phyloP scores from a whole-genome alignment of 1,140 invertebrate species.

The Delia radicum region DNA sequence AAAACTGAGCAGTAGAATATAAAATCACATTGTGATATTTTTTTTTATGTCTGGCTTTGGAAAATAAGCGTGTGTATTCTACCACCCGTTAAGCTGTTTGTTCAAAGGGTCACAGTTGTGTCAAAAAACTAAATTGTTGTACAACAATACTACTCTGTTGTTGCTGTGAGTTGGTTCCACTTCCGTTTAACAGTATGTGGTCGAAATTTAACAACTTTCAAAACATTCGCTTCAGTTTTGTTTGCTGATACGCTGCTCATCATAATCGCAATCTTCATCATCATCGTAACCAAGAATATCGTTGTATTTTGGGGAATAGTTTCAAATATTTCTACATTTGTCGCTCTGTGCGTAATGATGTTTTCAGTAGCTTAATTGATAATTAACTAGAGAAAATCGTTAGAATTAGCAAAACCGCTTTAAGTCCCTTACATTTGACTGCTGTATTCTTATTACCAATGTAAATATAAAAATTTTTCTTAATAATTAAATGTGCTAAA shows the following conservation, averaged over 20 bases:
- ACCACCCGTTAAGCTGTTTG: constrained; percentile 20
- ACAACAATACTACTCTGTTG: not conserved
- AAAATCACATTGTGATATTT: not conserved
- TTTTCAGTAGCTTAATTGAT: no score
- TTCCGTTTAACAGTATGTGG: constrained; percentile 16
- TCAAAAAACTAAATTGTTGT: not conserved
- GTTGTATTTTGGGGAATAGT: no score
- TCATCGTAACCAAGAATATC: not conserved
- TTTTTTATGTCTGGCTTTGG: not conserved
- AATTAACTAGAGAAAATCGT: no score
- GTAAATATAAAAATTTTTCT: no score
- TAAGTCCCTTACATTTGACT: no score
- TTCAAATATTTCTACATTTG: no score
- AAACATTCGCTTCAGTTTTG: not conserved
- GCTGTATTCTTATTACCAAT: no score
- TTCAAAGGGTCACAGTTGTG: constrained; percentile 7
- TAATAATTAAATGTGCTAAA: no score
- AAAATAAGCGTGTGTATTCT: constrained; percentile 9
- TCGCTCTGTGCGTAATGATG: no score
- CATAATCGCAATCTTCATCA: not conserved
- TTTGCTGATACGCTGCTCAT: no score
- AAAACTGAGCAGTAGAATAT: not conserved
- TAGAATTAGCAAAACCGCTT: no score
- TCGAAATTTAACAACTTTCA: not conserved
- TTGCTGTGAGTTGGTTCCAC: not conserved